Conservation (phyloP, 2,888 invertebrate genomes). For the Drosophila stalkeri region DNA sequence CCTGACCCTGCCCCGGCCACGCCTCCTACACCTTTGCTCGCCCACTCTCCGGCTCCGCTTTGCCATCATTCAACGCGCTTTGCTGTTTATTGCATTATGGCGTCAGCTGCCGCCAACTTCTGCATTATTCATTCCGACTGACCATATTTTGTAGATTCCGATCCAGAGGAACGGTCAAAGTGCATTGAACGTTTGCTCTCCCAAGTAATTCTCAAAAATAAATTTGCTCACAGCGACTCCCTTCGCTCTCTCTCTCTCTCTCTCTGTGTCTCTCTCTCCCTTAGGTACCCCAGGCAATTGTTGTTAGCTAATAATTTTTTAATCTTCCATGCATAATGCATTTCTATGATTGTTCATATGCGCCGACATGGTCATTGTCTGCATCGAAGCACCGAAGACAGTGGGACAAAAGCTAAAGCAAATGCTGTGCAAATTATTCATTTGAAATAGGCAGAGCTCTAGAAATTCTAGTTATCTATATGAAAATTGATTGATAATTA, state of each 20-base stretch:
- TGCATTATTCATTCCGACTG: constrained; percentile 57
- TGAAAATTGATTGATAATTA: no score
- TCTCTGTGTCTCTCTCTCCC: neutral
- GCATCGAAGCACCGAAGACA: constrained; percentile 15
- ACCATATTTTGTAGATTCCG: constrained; percentile 46
- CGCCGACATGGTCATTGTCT: constrained; percentile 57
- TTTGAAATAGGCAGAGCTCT: neutral
- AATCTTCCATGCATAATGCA: constrained; percentile 76
- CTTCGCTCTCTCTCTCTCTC: neutral
- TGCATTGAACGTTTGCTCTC: constrained; percentile 48
- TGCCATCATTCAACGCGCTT: constrained; percentile 15
- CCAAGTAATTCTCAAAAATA: constrained; percentile 13
- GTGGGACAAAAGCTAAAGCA: constrained; percentile 7
- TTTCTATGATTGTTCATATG: constrained; percentile 66
- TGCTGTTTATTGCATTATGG: constrained; percentile 59
- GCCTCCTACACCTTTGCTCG: neutral
- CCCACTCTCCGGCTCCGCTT: neutral
- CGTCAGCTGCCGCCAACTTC: constrained; percentile 26
- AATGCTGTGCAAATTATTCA: neutral
- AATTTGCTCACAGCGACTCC: neutral
- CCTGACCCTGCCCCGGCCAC: neutral
- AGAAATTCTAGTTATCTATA: no score
- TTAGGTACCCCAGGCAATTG: constrained; percentile 24
- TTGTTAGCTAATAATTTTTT: constrained; percentile 73
- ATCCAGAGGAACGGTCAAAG: constrained; percentile 51